A percentile compares a stretch with the other conserved stretches of the same genome.
Evolutionary conservation across 2,888 invertebrate genomes (phyloP).

Genomic region (Dastarcus helophoroides): DNA sequence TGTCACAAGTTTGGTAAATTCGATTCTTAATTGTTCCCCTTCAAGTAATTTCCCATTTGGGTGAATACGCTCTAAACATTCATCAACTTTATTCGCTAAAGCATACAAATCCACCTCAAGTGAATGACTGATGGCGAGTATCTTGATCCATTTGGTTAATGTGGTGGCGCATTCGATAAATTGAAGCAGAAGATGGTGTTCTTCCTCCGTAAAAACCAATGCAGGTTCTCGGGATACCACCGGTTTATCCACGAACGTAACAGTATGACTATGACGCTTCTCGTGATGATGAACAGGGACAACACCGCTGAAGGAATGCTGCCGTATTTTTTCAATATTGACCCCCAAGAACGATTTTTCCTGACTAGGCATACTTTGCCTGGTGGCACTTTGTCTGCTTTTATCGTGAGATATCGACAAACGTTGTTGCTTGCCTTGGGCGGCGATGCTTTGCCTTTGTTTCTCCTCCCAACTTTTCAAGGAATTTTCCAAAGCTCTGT

Average conservation of each 20-base stretch:
- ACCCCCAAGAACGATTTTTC: constrained; percentile 35
- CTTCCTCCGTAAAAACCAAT: constrained; percentile 47
- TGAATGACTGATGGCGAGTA: constrained; percentile 47
- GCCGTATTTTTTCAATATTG: constrained; percentile 34
- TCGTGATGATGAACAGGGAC: constrained; percentile 23
- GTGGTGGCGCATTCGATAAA: constrained; percentile 76
- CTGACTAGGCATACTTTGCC: constrained; percentile 35
- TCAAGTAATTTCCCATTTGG: constrained; percentile 73
- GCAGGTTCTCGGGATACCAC: constrained; percentile 32
- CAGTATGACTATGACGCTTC: constrained; percentile 24
- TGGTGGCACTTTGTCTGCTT: constrained; percentile 30
- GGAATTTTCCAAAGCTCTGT: constrained; percentile 81
- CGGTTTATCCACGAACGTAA: constrained; percentile 32
- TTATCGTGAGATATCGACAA: constrained; percentile 34
- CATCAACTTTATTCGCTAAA: constrained; percentile 59
- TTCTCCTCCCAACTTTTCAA: constrained; percentile 81
- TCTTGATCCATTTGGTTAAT: constrained; percentile 73
- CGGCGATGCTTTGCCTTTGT: constrained; percentile 50
- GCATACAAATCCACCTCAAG: constrained; percentile 65
- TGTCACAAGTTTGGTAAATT: constrained; percentile 65
- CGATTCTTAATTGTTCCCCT: constrained; percentile 55
- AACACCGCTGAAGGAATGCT: constrained; percentile 36
- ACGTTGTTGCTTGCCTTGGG: constrained; percentile 38
- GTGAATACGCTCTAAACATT: constrained; percentile 61
- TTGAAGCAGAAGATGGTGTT: constrained; percentile 57